Evolutionary conservation across 1,140 invertebrate genomes (phyloP).

Genomic region (Musca domestica): DNA sequence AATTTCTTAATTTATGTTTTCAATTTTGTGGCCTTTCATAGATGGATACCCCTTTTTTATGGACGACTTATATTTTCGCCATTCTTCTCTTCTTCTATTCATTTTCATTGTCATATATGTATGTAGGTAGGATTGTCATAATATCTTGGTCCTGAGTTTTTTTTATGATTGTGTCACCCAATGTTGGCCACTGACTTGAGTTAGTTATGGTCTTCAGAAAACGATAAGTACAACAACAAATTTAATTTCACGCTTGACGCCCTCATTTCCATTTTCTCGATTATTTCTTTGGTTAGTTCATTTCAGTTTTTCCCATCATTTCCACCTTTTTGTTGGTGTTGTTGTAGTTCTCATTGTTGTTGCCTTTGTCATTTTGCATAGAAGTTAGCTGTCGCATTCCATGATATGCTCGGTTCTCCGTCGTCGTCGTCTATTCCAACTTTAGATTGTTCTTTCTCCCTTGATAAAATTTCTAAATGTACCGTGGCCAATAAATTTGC

Average conservation of each 20-base stretch:
- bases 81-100: too few relatives aligned
- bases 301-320: neutral
- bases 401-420: neutral
- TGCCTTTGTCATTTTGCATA: too few relatives aligned
- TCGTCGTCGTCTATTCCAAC: too few relatives aligned
- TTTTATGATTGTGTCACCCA: too few relatives aligned
- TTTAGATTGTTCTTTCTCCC: neutral
- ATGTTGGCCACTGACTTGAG: neutral
- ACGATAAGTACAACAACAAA: conserved; percentile 21
- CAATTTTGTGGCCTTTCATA: too few relatives aligned
- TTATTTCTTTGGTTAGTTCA: conserved; percentile 15
- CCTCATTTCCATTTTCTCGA: conserved; percentile 20
- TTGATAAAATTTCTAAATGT: conserved; percentile 22
- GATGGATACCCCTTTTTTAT: too few relatives aligned
- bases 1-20: too few relatives aligned
- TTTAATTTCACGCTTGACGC: conserved; percentile 22
- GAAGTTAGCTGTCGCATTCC: too few relatives aligned
- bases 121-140: too few relatives aligned
- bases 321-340: neutral
- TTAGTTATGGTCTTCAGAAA: conserved; percentile 18
- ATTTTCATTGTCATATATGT: too few relatives aligned
- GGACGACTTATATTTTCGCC: too few relatives aligned
- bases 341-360: neutral
- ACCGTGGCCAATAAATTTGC: conserved; percentile 20
- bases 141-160: too few relatives aligned